Percentiles rank a stretch among this genome's conserved stretches.
Conservation (phyloP, 2,888 invertebrate genomes). For the Pristionchus maxplancki region DNA sequence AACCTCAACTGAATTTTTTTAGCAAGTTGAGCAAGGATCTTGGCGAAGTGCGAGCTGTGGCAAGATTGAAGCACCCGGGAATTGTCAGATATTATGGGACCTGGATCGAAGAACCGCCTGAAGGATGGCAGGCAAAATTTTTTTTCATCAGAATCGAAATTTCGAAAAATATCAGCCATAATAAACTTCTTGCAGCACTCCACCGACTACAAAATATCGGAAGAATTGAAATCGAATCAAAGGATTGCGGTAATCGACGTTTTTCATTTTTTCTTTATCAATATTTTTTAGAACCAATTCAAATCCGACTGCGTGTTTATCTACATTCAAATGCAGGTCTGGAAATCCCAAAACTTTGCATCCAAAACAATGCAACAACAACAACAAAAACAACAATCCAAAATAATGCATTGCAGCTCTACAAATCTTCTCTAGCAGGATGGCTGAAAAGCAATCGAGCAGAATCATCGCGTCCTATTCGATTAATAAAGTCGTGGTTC, state of each 20-base stretch:
- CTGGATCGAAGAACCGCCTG: conserved; percentile 94
- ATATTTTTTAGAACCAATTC: background rate
- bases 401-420: background rate
- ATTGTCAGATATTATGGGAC: conserved; percentile 96
- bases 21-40: conserved; percentile 77
- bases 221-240: background rate
- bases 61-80: conserved; percentile 93
- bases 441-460: background rate
- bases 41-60: conserved; percentile 94
- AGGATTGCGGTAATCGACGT: background rate
- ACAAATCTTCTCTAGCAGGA: background rate
- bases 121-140: conserved; percentile 90
- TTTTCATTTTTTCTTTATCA: background rate
- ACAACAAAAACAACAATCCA: too few species aligned
- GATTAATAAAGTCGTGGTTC: conserved; percentile 81
- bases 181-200: background rate
- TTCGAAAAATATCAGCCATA: too few species aligned
- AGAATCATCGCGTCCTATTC: background rate
- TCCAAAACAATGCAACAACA: too few species aligned
- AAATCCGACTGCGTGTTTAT: background rate
- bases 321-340: conserved; percentile 1
- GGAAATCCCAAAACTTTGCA: too few species aligned
- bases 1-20: background rate
- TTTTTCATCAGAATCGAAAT: conserved; percentile 76
- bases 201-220: background rate